Base-by-base conservation (phyloP, 1,140 invertebrate species). In the Chironomus striatipennis region DNA sequence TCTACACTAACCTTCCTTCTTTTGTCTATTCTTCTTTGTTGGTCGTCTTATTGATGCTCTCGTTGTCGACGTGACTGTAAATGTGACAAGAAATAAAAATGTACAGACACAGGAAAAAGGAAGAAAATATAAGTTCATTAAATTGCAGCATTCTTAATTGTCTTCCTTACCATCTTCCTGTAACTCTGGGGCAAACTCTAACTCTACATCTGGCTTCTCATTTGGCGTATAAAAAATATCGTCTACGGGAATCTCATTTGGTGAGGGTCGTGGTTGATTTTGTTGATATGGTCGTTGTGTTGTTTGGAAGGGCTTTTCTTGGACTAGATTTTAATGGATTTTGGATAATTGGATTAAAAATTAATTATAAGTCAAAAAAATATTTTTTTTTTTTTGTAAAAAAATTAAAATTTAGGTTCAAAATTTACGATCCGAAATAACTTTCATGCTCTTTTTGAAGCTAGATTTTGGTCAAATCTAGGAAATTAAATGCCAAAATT, bases 21-120 rank as follows among this genome's bases (percentile, higher is more conserved):
- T 73, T 42, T 34, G 73, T 73, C 73, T 73, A 1, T 47, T 47
- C 8, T 70, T 70, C 20, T 9, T 18, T 20, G n/a, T 9, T 20
- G 65, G 65, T 18, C n/a, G n/a, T 18, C 18, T 18, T 70, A 70
- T 20, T 70, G 65, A 12, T 70, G 65, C 65, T 70, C 65, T 70
- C 3, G 65, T 70, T 20, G 65, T 70, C 18, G 65, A 18, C 18
- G 65, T 20, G n/a, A 21, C 65, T 70, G 65, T 21, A 57, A 57
- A 57, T 67, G 64, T 8, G 43, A 47, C 12, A 57, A 1, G n/a
- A 57, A 57, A 12, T 12, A 12, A 15, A n/a, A n/a, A n/a, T n/a
- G n/a, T n/a, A n/a, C n/a, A n/a, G n/a, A n/a, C n/a, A 1, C 12
- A 57, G 47, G n/a, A 57, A 57, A 12, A 57, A 70, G 7, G 65